Percentiles rank a stretch among this genome's conserved stretches.
phyloP scores from a whole-genome alignment of 2,797 vertebrate genomes.

The Sebastes melanostomus region DNA sequence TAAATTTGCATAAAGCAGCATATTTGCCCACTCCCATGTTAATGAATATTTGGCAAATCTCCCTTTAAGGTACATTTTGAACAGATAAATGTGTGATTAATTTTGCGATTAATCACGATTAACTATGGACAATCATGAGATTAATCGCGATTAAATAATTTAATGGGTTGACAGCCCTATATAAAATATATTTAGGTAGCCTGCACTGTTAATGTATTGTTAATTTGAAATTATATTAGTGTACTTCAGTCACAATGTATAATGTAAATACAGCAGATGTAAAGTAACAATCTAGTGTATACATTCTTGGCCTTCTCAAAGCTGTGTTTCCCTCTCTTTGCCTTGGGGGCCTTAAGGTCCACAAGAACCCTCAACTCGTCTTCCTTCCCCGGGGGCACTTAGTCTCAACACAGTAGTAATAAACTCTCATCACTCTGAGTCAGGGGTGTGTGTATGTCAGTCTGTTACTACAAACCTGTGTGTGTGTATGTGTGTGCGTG shows the following conservation, averaged over 20 bases:
- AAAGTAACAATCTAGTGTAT: constrained; percentile 39
- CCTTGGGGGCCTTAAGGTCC: constrained; percentile 65
- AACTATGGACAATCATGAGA: no score
- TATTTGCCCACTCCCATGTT: no score
- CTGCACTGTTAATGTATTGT: not conserved
- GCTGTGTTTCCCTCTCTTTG: constrained; percentile 40
- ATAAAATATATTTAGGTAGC: not conserved
- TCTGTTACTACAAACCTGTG: constrained; percentile 46
- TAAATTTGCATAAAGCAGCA: no score
- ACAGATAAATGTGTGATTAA: no score
- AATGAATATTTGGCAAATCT: no score
- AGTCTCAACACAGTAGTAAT: constrained; percentile 80
- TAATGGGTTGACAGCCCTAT: rapidly evolving
- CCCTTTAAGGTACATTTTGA: no score
- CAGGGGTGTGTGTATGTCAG: constrained; percentile 37
- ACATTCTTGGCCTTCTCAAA: constrained; percentile 43
- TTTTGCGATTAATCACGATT: no score
- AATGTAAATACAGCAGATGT: constrained; percentile 36
- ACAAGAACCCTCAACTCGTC: constrained; percentile 65
- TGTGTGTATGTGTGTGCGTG: not conserved
- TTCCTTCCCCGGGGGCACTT: constrained; percentile 67
- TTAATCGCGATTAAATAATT: no score
- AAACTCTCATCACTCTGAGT: constrained; percentile 78
- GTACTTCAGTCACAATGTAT: constrained; percentile 7
- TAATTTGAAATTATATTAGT: not conserved